These are phyloP conservation scores for Euleptes europaea DNA, from an alignment of 2,113 vertebrate genomes.

Conservation along the genomic window DNA sequence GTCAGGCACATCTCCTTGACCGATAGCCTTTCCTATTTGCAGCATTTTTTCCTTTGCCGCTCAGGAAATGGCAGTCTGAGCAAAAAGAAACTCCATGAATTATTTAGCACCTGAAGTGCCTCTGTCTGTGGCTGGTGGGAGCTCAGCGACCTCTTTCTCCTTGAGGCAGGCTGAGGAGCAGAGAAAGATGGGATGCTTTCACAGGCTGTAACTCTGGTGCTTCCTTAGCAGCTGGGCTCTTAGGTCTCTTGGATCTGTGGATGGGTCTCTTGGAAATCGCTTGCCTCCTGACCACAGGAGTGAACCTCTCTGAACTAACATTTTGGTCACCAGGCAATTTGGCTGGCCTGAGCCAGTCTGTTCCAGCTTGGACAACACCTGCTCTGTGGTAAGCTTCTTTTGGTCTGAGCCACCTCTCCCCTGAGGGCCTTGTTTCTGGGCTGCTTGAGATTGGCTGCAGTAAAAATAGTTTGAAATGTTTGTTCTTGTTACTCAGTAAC, in stretches of 20 bases:
- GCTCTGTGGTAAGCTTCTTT: neutral
- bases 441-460: neutral
- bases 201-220: no score
- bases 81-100: constrained; percentile 54
- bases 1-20: constrained; percentile 42
- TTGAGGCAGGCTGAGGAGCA: constrained; percentile 28
- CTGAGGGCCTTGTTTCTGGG: neutral
- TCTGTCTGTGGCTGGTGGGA: neutral
- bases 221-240: neutral
- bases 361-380: neutral
- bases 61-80: constrained; percentile 64
- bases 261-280: neutral
- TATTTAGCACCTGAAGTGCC: constrained; percentile 62
- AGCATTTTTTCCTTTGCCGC: constrained; percentile 16
- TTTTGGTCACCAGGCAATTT: neutral
- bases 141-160: constrained; percentile 63
- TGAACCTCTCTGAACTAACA: neutral
- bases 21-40: constrained; percentile 45
- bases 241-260: no score
- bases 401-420: neutral
- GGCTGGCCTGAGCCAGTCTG: neutral
- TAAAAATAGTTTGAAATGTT: neutral
- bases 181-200: neutral
- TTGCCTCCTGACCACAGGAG: neutral
- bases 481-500: constrained; percentile 6